These are phyloP conservation scores for Emberiza fucata DNA, from an alignment of 2,113 vertebrate genomes.

Conservation along the genomic window DNA sequence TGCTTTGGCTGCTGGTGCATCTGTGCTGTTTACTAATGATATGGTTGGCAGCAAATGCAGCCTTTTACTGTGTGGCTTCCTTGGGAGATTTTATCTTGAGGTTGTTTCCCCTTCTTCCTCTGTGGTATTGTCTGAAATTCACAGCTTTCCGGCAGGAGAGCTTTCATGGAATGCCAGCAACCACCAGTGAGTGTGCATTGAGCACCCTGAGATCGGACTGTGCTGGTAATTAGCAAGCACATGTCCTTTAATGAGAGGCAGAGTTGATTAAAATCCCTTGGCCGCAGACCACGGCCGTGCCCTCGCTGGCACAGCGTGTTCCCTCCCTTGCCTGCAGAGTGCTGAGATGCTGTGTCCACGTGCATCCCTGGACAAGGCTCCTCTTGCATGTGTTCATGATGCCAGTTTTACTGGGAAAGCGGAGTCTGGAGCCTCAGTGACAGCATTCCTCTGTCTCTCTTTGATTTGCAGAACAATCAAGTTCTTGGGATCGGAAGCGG, in stretches of 20 bases:
- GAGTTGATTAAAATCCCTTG: neutral
- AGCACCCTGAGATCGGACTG: neutral
- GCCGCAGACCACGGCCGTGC: accelerated
- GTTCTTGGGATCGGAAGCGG: slow-evolving; percentile 94
- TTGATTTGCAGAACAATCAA: slow-evolving; percentile 86
- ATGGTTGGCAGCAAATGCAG: neutral
- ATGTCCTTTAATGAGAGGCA: neutral
- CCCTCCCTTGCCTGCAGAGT: neutral
- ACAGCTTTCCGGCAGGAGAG: neutral
- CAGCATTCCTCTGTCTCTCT: neutral
- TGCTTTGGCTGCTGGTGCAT: neutral
- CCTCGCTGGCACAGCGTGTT: neutral
- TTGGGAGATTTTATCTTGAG: slow-evolving; percentile 44
- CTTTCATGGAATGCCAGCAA: neutral
- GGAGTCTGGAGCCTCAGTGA: neutral
- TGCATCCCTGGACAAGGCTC: neutral
- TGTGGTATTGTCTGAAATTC: slow-evolving; percentile 14
- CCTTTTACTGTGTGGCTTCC: slow-evolving; percentile 23
- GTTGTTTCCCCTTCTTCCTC: slow-evolving; percentile 16
- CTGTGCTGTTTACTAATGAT: neutral
- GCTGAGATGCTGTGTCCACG: neutral
- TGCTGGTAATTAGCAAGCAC: neutral
- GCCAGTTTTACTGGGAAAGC: accelerated
- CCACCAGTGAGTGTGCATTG: neutral
- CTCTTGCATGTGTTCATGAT: neutral